Evolutionary conservation across 2,113 vertebrate species (phyloP).

Genomic region (Vulpes lagopus): DNA sequence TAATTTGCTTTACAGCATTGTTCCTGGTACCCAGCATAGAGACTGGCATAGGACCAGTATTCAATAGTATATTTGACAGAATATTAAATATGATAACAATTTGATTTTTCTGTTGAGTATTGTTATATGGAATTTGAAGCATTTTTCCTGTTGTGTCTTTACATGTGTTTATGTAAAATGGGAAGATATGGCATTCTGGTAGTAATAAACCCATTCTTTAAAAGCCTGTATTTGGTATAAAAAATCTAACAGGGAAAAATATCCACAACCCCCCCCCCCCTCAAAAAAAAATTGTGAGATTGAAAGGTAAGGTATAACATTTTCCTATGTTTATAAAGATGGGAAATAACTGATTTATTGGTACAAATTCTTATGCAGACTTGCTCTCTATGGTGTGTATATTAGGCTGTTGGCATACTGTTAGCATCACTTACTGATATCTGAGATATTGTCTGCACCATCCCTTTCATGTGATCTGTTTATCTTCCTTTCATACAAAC

Average conservation of each 20-base stretch:
- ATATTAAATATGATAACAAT: background rate
- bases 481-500: background rate
- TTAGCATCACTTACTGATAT: background rate
- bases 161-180: background rate
- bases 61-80: background rate
- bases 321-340: background rate
- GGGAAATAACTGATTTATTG: background rate
- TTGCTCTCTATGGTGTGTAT: background rate
- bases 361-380: background rate
- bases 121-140: background rate
- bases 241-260: conserved; percentile 24
- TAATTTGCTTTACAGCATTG: background rate
- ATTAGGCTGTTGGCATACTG: background rate
- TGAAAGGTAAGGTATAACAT: background rate
- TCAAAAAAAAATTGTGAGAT: background rate
- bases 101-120: background rate
- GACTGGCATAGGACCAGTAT: background rate
- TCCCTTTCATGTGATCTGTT: background rate
- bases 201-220: background rate
- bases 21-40: background rate
- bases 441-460: background rate
- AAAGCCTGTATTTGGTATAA: background rate
- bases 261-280: background rate
- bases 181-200: background rate
- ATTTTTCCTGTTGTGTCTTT: background rate